A percentile compares a stretch with the other conserved stretches of the same genome.
Conservation (phyloP, 2,888 invertebrate species). For the Spilosoma lubricipeda region DNA sequence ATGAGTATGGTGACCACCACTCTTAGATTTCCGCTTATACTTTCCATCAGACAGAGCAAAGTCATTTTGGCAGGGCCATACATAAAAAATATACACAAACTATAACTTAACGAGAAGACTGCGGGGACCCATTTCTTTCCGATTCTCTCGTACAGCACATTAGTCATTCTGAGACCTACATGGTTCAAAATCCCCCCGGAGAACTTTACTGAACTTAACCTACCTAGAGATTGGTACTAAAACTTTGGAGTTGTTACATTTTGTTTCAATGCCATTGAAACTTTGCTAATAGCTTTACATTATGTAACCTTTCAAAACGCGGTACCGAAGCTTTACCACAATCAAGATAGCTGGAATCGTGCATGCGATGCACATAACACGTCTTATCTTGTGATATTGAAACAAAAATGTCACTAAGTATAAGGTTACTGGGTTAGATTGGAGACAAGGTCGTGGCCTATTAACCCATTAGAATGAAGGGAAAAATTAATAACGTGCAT, state of each 20-base stretch:
- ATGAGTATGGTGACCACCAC: too few relatives aligned
- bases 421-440: conserved; percentile 13
- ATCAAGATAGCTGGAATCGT: conserved; percentile 45
- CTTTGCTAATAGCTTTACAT: conserved; percentile 50
- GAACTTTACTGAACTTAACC: conserved; percentile 47
- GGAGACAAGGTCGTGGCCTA: neutral
- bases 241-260: conserved; percentile 45
- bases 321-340: conserved; percentile 33
- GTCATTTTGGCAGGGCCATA: too few relatives aligned
- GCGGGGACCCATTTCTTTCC: conserved; percentile 42
- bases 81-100: neutral
- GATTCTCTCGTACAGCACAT: conserved; percentile 58
- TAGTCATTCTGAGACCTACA: conserved; percentile 60
- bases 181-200: conserved; percentile 43
- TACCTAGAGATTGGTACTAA: conserved; percentile 45
- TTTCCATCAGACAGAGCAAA: too few relatives aligned
- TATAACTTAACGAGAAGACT: conserved; percentile 20
- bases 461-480: neutral
- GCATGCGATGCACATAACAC: conserved; percentile 36
- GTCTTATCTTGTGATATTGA: conserved; percentile 17
- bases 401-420: conserved; percentile 12
- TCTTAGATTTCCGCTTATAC: too few relatives aligned
- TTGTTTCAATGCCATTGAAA: conserved; percentile 55
- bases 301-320: conserved; percentile 46
- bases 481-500: neutral